Conservation (phyloP, 2,797 vertebrate species). For the Notolepis coatsorum region DNA sequence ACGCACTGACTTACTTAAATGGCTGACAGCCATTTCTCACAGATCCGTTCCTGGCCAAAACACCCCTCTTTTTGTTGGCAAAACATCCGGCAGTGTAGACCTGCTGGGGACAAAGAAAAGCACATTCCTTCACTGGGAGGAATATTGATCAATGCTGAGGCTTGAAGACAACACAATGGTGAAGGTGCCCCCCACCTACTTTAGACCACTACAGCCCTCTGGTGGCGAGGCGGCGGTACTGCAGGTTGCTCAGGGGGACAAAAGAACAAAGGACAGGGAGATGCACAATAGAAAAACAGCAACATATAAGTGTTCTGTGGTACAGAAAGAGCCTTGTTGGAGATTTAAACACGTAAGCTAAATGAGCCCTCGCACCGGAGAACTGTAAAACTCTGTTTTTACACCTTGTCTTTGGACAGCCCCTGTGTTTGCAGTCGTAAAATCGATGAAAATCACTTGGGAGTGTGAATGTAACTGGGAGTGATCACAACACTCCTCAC, state of each 20-base stretch:
- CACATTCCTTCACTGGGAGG: conserved; percentile 34
- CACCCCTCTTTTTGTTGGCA: conserved; percentile 50
- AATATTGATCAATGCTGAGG: conserved; percentile 50
- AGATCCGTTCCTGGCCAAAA: no score
- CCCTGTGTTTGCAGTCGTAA: no score
- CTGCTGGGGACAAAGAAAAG: conserved; percentile 62
- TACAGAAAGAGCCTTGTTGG: neutral
- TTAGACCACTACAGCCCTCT: conserved; percentile 62
- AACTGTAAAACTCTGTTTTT: neutral
- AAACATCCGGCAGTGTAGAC: conserved; percentile 43
- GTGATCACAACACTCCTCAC: no score
- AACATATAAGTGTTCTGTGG: neutral
- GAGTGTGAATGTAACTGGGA: no score
- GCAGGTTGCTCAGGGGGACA: conserved; percentile 6
- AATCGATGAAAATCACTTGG: no score
- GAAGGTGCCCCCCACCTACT: conserved; percentile 19
- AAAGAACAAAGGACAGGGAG: conserved; percentile 57
- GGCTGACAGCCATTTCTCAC: no score
- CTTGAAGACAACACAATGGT: conserved; percentile 38
- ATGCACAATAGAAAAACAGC: conserved; percentile 24
- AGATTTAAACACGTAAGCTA: neutral
- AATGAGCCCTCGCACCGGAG: neutral
- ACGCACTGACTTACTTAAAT: no score
- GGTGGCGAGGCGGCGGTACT: conserved; percentile 21
- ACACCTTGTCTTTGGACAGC: no score